These are phyloP conservation scores for Gnathonemus echidnorhynchus DNA, from an alignment of 2,113 vertebrate species.

Conservation along the genomic window DNA sequence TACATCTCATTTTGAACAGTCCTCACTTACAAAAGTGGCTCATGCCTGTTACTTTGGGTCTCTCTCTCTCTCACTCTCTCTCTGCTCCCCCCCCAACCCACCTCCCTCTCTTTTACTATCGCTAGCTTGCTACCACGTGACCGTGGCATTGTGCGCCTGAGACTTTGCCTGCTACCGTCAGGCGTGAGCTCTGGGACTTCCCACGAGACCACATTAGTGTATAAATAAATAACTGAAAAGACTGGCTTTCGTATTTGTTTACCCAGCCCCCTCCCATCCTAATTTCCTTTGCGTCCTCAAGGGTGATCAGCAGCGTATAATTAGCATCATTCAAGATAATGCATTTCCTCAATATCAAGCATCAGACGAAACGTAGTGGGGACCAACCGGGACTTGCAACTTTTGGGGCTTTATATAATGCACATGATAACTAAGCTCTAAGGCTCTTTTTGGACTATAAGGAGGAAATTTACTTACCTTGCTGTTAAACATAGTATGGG, in stretches of 20 bases:
- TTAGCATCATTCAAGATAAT: constrained; percentile 1
- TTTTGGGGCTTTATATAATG: not conserved
- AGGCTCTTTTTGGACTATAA: not conserved
- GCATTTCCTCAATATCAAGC: not conserved
- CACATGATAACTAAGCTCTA: not conserved
- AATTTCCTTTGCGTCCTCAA: constrained; percentile 15
- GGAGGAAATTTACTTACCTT: not conserved
- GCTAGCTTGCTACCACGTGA: not conserved
- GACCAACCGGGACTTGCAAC: no score
- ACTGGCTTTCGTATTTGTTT: constrained; percentile 36
- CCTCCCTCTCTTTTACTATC: constrained; percentile 19
- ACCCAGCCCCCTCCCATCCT: constrained; percentile 30
- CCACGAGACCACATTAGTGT: constrained; percentile 37
- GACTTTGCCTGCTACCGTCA: not conserved
- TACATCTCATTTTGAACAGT: constrained; percentile 37
- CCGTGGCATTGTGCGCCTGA: not conserved
- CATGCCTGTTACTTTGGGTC: constrained; percentile 21
- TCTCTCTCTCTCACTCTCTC: constrained; percentile 5
- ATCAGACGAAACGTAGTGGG: not conserved
- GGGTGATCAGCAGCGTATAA: constrained; percentile 24
- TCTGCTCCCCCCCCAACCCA: not conserved
- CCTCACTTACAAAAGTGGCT: constrained; percentile 33
- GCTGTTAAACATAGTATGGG: not conserved
- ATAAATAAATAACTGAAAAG: constrained; percentile 37
- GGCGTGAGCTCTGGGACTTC: constrained; percentile 17